Evolutionary conservation across 2,797 vertebrate genomes (phyloP).

Genomic region (Megalops cyprinoides): DNA sequence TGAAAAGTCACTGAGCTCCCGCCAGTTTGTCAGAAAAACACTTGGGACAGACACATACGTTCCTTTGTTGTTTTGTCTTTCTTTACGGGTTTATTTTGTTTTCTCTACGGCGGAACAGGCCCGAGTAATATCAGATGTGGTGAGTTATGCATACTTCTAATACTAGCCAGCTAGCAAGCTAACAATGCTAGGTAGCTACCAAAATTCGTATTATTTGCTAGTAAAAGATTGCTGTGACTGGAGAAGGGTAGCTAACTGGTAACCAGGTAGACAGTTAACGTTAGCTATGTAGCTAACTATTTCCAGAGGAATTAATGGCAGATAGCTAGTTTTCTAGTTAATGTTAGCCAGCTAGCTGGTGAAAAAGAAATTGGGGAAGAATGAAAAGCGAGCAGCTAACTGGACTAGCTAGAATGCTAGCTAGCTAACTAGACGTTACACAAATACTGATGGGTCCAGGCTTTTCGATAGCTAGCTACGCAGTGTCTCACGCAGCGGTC

Average conservation of each 20-base stretch:
- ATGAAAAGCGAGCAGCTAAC: background rate
- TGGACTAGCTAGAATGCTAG: slow-evolving; percentile 34
- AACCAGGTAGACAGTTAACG: too few species aligned
- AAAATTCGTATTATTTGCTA: too few species aligned
- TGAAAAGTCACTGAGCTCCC: slow-evolving; percentile 70
- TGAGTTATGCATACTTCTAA: slow-evolving; percentile 79
- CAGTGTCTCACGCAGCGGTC: background rate
- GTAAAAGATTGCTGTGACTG: too few species aligned
- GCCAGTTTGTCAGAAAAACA: slow-evolving; percentile 62
- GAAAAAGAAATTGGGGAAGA: too few species aligned
- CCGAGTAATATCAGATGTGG: slow-evolving; percentile 85
- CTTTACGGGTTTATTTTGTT: slow-evolving; percentile 57
- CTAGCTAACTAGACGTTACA: too few species aligned
- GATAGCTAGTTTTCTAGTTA: slow-evolving; percentile 60
- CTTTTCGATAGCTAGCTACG: too few species aligned
- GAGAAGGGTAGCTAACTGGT: too few species aligned
- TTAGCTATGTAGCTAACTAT: slow-evolving; percentile 23
- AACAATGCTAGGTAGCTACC: background rate
- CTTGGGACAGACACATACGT: background rate
- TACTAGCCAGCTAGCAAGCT: slow-evolving; percentile 42
- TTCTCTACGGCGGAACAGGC: slow-evolving; percentile 79
- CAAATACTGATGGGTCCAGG: too few species aligned
- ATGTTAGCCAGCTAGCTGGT: slow-evolving; percentile 63
- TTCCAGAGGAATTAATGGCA: too few species aligned
- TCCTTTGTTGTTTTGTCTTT: slow-evolving; percentile 42